Evolutionary conservation across 2,113 vertebrate genomes (phyloP), one percentile per base, ranked within the genome.

Genomic region (Scortum barcoo): DNA sequence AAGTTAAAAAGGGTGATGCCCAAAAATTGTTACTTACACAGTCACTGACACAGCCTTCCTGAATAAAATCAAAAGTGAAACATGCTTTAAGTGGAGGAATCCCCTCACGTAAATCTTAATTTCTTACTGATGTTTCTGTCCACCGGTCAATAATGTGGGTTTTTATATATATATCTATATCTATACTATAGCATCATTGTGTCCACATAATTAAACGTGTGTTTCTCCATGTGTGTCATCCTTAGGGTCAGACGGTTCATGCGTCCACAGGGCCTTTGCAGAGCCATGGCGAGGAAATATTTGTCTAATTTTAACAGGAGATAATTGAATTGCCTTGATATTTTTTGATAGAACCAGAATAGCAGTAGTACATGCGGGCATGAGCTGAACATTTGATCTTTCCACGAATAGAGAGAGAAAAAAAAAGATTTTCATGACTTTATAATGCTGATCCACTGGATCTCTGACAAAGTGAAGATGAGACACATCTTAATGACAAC

Each of bases 241-340:
- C 26, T 20, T 48, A 33, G 70, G 86, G 88, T 93, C 89, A 91
- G 81, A 73, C 68, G 10, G 93, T 90, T 77, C 66, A 69, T 72
- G 71, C 4, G 36, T 70, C 76, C 42, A 44, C 38, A 1, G 1
- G 77, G 71, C 75, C 84, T 86, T 89, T 51, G 67, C 71, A 77
- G 60, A 83, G 82, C 33, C 66, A 85, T 80, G 78, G 85, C 50
- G 90, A 79, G 78, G 77, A 82, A 86, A 91, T 94, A 87, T 93
- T 89, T 91, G 87, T 91, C 92, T 94, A 91, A 94, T 92, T 93
- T 93, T 93, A 93, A 86, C 90, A 76, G 82, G 85, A 80, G 89
- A 90, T 94, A 92, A 94, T 91, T 92, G 81, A 93, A 91, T 88
- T 91, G 84, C 85, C 51, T 85, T 87, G 77, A 91, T 90, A 86